phyloP scores from a whole-genome alignment of 1,140 invertebrate species.

The Pseudoatta argentina region DNA sequence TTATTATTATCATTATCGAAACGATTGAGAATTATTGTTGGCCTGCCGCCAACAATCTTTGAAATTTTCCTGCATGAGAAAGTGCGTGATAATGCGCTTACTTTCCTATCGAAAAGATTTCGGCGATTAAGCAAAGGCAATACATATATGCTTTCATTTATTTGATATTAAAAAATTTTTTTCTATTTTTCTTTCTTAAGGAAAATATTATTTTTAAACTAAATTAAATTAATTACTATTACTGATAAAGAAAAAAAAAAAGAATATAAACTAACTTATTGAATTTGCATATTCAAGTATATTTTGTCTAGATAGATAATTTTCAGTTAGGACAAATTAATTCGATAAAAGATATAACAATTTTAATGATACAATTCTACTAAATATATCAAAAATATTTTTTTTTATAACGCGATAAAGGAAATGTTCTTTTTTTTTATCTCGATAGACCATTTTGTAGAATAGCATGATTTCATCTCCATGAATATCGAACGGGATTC shows the following conservation, averaged over 20 bases:
- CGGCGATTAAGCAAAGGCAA: not conserved
- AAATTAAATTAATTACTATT: slow-evolving; percentile 2
- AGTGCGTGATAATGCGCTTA: not conserved
- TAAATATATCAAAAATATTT: not conserved
- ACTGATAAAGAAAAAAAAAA: not conserved
- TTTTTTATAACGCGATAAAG: not conserved
- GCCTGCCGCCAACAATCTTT: not conserved
- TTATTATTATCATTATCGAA: slow-evolving; percentile 4
- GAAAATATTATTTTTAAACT: not conserved
- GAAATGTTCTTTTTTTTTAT: not conserved
- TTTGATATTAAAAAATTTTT: not conserved
- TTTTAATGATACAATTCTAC: not conserved
- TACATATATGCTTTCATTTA: not conserved
- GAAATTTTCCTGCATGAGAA: not conserved
- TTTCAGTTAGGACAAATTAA: not conserved
- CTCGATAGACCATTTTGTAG: slow-evolving; percentile 43
- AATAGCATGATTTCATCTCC: slow-evolving; percentile 63
- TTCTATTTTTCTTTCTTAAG: not conserved
- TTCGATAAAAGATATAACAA: not conserved
- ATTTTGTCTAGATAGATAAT: not conserved
- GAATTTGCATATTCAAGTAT: not conserved
- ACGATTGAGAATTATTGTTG: not conserved
- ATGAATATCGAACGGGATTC: slow-evolving; percentile 73
- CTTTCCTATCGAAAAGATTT: not conserved
- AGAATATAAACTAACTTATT: not conserved